These are phyloP conservation scores for Drosophila arizonae DNA, from an alignment of 1,140 invertebrate genomes.

Conservation along the genomic window DNA sequence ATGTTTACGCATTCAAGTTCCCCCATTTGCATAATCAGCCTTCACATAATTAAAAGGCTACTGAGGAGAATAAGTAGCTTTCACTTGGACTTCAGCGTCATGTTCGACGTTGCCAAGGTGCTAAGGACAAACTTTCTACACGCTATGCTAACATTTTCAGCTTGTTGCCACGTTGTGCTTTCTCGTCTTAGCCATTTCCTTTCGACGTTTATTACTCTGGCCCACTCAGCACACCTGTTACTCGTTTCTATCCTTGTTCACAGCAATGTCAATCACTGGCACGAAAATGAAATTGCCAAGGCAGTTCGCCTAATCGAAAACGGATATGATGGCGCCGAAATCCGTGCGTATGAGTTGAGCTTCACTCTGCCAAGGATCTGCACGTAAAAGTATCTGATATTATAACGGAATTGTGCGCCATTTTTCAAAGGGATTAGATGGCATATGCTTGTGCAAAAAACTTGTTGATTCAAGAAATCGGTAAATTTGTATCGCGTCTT, in stretches of 20 bases:
- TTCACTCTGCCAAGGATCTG: conserved; percentile 1
- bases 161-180: conserved; percentile 14
- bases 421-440: conserved; percentile 3
- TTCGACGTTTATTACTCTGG: conserved; percentile 37
- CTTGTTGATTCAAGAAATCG: neutral
- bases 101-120: conserved; percentile 9
- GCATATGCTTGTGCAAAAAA: neutral
- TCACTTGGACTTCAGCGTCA: neutral
- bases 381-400: conserved; percentile 4
- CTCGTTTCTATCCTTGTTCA: conserved; percentile 21
- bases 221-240: conserved; percentile 58
- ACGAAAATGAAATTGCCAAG: conserved; percentile 63
- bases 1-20: conserved; percentile 37
- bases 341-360: conserved; percentile 3
- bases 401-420: neutral
- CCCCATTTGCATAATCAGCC: conserved; percentile 73
- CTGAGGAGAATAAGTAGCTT: conserved; percentile 27
- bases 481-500: too few species aligned
- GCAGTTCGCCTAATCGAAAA: conserved; percentile 51
- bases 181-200: conserved; percentile 15
- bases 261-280: conserved; percentile 60
- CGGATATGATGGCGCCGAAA: conserved; percentile 59
- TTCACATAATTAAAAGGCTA: conserved; percentile 75
- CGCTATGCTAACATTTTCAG: conserved; percentile 52
- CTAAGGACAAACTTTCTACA: conserved; percentile 36